Evolutionary conservation across 2,888 invertebrate genomes (phyloP).

Genomic region (Reticulitermes lucifugus): DNA sequence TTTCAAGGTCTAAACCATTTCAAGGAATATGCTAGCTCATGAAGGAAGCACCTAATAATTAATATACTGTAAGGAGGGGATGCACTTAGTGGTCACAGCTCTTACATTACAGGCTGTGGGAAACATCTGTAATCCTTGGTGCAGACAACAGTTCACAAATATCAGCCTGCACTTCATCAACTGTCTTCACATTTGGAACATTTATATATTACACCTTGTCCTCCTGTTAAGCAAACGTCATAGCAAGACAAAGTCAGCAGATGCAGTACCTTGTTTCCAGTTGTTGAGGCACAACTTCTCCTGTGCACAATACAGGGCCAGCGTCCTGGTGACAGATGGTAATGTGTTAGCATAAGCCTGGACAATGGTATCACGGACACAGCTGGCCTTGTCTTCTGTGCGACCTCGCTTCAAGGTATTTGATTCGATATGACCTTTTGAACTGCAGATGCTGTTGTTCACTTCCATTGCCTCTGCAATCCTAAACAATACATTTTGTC

Average conservation of each 20-base stretch:
- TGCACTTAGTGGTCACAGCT: too few species aligned
- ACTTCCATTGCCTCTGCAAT: slow-evolving; percentile 62
- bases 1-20: too few species aligned
- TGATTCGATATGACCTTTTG: slow-evolving; percentile 12
- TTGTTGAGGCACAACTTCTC: slow-evolving; percentile 50
- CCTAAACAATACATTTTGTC: slow-evolving; percentile 46
- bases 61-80: too few species aligned
- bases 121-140: too few species aligned
- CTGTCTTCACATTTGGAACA: too few species aligned
- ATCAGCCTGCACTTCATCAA: too few species aligned
- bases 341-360: slow-evolving; percentile 66
- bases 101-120: too few species aligned
- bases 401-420: slow-evolving; percentile 52
- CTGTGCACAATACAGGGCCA: slow-evolving; percentile 61
- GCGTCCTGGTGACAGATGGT: slow-evolving; percentile 65
- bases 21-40: too few species aligned
- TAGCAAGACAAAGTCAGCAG: not conserved
- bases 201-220: too few species aligned
- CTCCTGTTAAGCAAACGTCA: too few species aligned
- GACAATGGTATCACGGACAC: slow-evolving; percentile 68
- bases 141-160: too few species aligned
- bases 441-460: slow-evolving; percentile 60
- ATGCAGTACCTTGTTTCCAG: slow-evolving; percentile 53
- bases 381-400: slow-evolving; percentile 58
- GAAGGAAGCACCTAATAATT: too few species aligned